Conservation (phyloP, 2,113 vertebrate species). For the Oncorhynchus clarkii region DNA sequence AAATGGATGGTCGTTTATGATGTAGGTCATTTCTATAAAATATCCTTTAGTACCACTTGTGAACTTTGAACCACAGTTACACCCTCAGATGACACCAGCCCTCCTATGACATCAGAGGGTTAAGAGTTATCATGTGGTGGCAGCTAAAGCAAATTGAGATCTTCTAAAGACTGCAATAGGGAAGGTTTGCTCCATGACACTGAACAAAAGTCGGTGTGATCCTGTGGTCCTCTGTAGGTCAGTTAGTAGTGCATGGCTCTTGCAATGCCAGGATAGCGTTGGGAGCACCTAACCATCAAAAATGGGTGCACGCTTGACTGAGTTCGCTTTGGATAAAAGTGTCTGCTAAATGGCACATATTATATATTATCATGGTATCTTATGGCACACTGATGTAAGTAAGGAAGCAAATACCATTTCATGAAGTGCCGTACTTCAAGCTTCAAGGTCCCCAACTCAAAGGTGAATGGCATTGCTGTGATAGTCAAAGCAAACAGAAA, state of each 20-base stretch:
- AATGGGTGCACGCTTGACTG: too few species aligned
- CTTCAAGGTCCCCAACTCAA: background rate
- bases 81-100: background rate
- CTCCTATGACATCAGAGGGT: slow-evolving; percentile 24
- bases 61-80: slow-evolving; percentile 33
- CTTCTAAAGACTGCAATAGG: slow-evolving; percentile 47
- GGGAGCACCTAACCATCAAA: too few species aligned
- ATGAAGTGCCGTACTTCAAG: background rate
- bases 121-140: slow-evolving; percentile 41
- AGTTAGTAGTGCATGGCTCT: too few species aligned
- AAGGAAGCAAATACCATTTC: background rate
- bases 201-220: slow-evolving; percentile 12
- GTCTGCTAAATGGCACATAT: slow-evolving; percentile 5
- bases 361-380: background rate
- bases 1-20: background rate
- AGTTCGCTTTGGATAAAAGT: too few species aligned
- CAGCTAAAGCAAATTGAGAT: slow-evolving; percentile 39
- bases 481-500: slow-evolving; percentile 41
- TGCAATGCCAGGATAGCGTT: too few species aligned
- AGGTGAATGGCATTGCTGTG: slow-evolving; percentile 43
- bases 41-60: background rate
- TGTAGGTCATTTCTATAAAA: background rate
- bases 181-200: slow-evolving; percentile 23
- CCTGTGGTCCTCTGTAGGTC: background rate
- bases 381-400: background rate